These are phyloP conservation scores for Chlorocebus sabaeus DNA, from an alignment of 2,113 vertebrate species.

Conservation along the genomic window DNA sequence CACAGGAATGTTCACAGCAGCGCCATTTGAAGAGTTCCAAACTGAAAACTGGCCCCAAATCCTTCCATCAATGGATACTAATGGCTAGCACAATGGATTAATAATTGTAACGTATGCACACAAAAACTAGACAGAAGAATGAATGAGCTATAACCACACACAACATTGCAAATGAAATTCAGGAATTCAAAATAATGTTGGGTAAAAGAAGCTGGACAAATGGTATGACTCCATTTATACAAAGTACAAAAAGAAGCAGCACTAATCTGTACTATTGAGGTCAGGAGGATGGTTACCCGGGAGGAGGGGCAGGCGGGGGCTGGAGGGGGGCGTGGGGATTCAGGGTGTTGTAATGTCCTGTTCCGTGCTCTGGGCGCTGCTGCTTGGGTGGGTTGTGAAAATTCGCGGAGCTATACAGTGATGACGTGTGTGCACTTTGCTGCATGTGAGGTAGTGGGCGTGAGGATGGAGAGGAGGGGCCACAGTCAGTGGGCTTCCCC, in stretches of 20 bases:
- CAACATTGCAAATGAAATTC: neutral
- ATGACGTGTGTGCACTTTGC: neutral
- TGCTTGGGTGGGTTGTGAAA: neutral
- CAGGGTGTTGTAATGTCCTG: neutral
- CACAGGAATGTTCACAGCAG: neutral
- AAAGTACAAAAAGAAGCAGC: no score
- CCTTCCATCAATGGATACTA: neutral
- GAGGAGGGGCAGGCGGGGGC: neutral
- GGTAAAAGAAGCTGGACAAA: neutral
- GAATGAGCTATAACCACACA: neutral
- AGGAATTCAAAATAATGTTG: neutral
- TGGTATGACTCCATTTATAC: neutral
- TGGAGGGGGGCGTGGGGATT: neutral
- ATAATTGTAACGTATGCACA: accelerated
- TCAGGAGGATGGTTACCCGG: neutral
- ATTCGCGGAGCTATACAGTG: neutral
- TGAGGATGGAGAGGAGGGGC: neutral
- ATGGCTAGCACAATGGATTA: neutral
- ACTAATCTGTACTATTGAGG: neutral
- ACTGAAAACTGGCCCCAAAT: neutral
- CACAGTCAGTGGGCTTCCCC: neutral
- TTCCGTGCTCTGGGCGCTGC: neutral
- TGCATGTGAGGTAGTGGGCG: neutral
- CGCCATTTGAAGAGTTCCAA: no score
- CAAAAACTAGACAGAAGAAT: neutral